Base-by-base conservation (phyloP, 2,888 invertebrate species). In the Polydrusus tereticollis region DNA sequence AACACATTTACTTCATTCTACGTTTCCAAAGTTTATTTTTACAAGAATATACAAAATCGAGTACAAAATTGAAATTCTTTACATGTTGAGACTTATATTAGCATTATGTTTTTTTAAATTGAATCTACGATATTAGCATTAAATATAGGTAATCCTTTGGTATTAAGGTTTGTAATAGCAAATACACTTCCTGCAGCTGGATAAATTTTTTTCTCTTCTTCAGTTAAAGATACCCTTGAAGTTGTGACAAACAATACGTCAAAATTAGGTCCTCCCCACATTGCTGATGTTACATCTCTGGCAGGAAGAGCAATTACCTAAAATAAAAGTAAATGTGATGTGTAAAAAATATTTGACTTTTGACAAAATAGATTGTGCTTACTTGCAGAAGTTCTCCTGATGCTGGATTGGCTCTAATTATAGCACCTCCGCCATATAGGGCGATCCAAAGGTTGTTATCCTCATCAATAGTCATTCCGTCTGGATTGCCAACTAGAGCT, bases 361-460 rank as follows among this genome's bases (percentile, higher is more conserved):
- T 29, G 29, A 33, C 33, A 8, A 10, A 33, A 36, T 36, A 36
- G 4, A n/a, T 16, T 16, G 4, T 3, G 16, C 41, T 33, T 21
- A 73, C 73, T 18, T 73, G 66, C 12, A 75, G 36, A 18, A 74
- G 57, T 50, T 60, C 36, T 14, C 73, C 73, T 14, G 26, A 67
- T 18, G 1, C 29, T 14, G 73, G 73, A 33, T 88, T 81, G 0
- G 89, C 83, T 33, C 88, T 82, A 8, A 89, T 76, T 8, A 94
- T 91, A 84, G 89, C 88, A 74, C 89, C 88, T 7, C 91, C 93
- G 69, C 87, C 86, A 79, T 85, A 90, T 63, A 90, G 84, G 0
- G 91, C 91, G 4, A 94, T 88, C 94, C 94, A 95, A n/a, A 95
- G 85, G 80, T 93, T 93, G 26, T 90, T 94, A 66, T 92, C 89